Evolutionary conservation across 2,113 vertebrate species (phyloP), one percentile per base, ranked within the genome.

Genomic region (Syrrhaptes paradoxus): DNA sequence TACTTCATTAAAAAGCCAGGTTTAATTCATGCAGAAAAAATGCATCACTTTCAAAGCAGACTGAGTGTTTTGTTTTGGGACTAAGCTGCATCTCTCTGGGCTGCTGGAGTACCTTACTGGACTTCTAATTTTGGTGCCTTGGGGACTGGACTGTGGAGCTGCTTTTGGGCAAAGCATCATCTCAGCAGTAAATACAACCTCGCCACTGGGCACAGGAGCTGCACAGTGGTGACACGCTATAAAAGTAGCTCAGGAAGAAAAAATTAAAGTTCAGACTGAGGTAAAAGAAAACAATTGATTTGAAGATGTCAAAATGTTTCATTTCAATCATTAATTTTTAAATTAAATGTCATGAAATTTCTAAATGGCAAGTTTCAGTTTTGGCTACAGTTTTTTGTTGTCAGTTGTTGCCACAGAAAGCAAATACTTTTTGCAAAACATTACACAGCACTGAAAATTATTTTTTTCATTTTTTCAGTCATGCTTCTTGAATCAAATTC

Each of bases 1-100:
- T 59, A 61, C 63, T 96, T 93, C 75, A 95, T 73, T 66, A 82
- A 93, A 93, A 96, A 95, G 75, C 63, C 72, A 94, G 75, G 51
- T 74, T 90, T 85, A 91, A 90, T 90, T 95, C 75, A 91, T 4
- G 16, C 58, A 91, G 62, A 61, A 75, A 91, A 63, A 78, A 67
- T 89, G 29, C 34, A 73, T 36, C 46, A 19, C 46, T 80, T 91
- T 61, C 58, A 85, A 91, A 71, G 70, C 58, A 72, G 61, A 24
- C n/a, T 7, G 25, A 83, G 11, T 62, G 68, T 7, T 95, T 91
- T 95, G 74, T 54, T 88, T 58, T 38, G 63, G 78, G 32, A 87
- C 32, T 85, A 89, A 83, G 29, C 62, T 58, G n/a, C 2, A 1
- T 78, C 31, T 81, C 75, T 76, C 61, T 34, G 45, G 34, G 85